Base-by-base conservation (phyloP, 2,113 vertebrate genomes). In the Tauraco erythrolophus region DNA sequence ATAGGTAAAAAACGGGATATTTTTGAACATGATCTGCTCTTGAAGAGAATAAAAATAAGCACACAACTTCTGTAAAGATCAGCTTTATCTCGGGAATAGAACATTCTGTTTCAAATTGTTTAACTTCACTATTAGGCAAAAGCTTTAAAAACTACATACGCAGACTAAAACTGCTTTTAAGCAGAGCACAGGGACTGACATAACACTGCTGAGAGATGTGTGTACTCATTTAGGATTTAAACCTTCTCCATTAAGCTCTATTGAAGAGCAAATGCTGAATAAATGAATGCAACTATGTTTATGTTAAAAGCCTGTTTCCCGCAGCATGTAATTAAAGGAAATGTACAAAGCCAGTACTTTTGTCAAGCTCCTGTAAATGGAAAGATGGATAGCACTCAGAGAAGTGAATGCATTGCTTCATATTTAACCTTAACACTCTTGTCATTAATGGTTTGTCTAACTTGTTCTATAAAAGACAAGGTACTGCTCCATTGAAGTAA, bases 291-390 rank as follows among this genome's bases (percentile, higher is more conserved):
- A 98, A 98, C 99, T 98, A 98, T 99, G 99, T 99, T 99, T 99
- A 99, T 99, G 99, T 99, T 99, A 99, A 99, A 99, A 99, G 99
- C 99, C 99, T 99, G 98, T 99, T 99, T 99, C 98, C 98, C 98
- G 92, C 98, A 98, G 98, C 98, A 91, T 96, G 98, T 99, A 99
- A 99, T 99, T 99, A 99, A 99, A 98, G 98, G 96, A 98, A 99
- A 99, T 98, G 98, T 98, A 99, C 99, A 99, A 99, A 99, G 98
- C 98, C 98, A 98, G 98, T 99, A 99, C 99, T 99, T 99, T 99
- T 99, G 99, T 99, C 99, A 99, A 99, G 99, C 98, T 99, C 98
- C 98, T 99, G 99, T 98, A 99, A 99, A 99, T 99, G 99, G 99
- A 99, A 99, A 99, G 99, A 99, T 99, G 99, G 99, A 99, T 99